phyloP scores from a whole-genome alignment of 2,888 invertebrate genomes.

The Onchidella celtica region DNA sequence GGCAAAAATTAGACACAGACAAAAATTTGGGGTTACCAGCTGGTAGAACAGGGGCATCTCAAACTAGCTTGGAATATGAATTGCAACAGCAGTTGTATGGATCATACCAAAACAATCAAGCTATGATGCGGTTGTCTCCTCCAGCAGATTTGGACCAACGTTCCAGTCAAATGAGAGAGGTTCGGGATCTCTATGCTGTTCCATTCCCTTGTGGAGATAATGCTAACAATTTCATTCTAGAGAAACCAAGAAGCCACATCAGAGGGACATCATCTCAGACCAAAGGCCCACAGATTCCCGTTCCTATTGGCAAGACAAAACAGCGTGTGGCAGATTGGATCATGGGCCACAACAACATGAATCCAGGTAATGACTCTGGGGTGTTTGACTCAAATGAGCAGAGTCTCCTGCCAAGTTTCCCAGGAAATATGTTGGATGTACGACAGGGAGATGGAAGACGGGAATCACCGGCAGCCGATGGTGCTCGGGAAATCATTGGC shows the following conservation, averaged over 20 bases:
- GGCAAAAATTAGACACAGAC: too few relatives aligned
- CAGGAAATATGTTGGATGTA: background rate
- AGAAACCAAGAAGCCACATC: background rate
- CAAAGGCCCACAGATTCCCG: slow-evolving; percentile 10
- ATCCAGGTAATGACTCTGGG: slow-evolving; percentile 12
- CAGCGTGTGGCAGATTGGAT: slow-evolving; percentile 1
- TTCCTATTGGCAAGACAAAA: slow-evolving; percentile 5
- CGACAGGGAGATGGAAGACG: too few relatives aligned
- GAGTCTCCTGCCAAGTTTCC: slow-evolving; percentile 9
- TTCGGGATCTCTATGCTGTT: background rate
- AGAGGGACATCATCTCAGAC: background rate
- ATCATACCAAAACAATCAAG: too few relatives aligned
- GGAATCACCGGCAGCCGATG: background rate
- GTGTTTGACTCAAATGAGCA: slow-evolving; percentile 21
- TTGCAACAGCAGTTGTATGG: too few relatives aligned
- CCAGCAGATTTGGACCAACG: background rate
- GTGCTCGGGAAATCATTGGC: background rate
- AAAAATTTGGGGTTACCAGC: too few relatives aligned
- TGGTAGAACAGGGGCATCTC: too few relatives aligned
- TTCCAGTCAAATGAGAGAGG: background rate
- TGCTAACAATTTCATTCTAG: background rate
- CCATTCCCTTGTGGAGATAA: background rate
- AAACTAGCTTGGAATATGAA: too few relatives aligned
- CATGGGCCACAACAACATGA: background rate
- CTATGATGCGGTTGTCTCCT: slow-evolving; percentile 24